Percentiles rank a stretch among this genome's conserved stretches.
Conservation (phyloP, 2,113 vertebrate species). For the Collichthys lucidus region DNA sequence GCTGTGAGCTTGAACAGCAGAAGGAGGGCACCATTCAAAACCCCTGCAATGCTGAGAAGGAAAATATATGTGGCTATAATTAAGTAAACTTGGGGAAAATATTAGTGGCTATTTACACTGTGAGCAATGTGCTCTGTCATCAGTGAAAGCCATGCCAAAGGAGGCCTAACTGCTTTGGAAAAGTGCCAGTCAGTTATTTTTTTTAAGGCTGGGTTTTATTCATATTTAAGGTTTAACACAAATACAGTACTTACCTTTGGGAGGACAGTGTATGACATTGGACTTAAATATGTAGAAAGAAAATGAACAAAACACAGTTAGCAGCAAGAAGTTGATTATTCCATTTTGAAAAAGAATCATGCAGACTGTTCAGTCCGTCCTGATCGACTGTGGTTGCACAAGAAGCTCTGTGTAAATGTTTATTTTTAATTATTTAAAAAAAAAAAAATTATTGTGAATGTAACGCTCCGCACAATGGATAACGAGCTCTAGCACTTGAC, state of each 20-base stretch:
- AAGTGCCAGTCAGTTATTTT: background rate
- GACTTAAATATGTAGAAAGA: background rate
- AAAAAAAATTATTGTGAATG: constrained; percentile 22
- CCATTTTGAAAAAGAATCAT: background rate
- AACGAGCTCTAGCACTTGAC: constrained; percentile 43
- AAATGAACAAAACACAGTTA: background rate
- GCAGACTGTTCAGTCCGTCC: too few relatives aligned
- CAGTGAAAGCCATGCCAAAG: constrained; percentile 2
- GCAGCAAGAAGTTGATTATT: background rate
- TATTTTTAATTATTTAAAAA: too few relatives aligned
- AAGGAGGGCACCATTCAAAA: constrained; percentile 12
- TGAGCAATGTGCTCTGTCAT: constrained; percentile 17
- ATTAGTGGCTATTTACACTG: constrained; percentile 17
- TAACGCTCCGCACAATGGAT: constrained; percentile 12
- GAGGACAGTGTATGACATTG: too few relatives aligned
- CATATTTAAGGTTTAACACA: background rate
- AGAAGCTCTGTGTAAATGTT: background rate
- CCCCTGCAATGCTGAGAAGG: constrained; percentile 35
- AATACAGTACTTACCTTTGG: background rate
- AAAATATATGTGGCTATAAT: constrained; percentile 27
- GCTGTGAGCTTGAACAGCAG: constrained; percentile 14
- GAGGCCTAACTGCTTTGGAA: background rate
- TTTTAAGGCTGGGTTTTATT: background rate
- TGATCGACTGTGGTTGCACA: too few relatives aligned
- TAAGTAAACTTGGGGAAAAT: constrained; percentile 37